phyloP scores from a whole-genome alignment of 2,888 invertebrate species.

The Nomada goodeniana region DNA sequence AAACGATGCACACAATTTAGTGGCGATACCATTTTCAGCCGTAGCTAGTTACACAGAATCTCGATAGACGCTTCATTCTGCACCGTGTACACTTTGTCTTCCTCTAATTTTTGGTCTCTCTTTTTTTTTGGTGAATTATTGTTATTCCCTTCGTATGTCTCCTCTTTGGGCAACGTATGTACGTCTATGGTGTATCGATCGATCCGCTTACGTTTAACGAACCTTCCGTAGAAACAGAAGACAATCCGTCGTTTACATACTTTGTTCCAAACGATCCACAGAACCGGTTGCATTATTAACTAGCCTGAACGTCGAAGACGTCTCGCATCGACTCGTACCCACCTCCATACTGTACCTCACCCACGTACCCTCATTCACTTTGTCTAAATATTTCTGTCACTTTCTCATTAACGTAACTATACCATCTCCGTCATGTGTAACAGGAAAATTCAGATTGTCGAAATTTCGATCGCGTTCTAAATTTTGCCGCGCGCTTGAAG shows the following conservation, averaged over 20 bases:
- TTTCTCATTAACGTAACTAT: slow-evolving; percentile 55
- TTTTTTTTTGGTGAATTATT: background rate
- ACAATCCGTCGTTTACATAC: slow-evolving; percentile 9
- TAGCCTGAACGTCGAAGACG: slow-evolving; percentile 44
- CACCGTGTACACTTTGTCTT: slow-evolving; percentile 16
- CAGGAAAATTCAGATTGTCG: slow-evolving; percentile 7
- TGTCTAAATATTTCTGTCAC: slow-evolving; percentile 68
- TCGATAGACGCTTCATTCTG: slow-evolving; percentile 54
- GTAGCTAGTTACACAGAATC: slow-evolving; percentile 54
- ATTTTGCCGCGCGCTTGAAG: background rate
- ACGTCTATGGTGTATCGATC: slow-evolving; percentile 44
- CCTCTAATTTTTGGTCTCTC: background rate
- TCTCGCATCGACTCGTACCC: slow-evolving; percentile 66
- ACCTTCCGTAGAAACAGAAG: slow-evolving; percentile 43
- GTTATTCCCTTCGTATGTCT: slow-evolving; percentile 6
- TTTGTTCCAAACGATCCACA: slow-evolving; percentile 14
- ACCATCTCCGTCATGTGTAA: slow-evolving; percentile 25
- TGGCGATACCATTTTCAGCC: slow-evolving; percentile 39
- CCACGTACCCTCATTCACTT: slow-evolving; percentile 72
- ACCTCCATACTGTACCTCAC: slow-evolving; percentile 62
- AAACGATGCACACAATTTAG: slow-evolving; percentile 44
- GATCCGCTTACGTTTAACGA: slow-evolving; percentile 41
- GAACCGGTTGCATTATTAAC: slow-evolving; percentile 8
- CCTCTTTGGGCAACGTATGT: slow-evolving; percentile 40
- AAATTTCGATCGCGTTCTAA: slow-evolving; percentile 24